Evolutionary conservation across 2,113 vertebrate species (phyloP).

Genomic region (Donacobius atricapilla): DNA sequence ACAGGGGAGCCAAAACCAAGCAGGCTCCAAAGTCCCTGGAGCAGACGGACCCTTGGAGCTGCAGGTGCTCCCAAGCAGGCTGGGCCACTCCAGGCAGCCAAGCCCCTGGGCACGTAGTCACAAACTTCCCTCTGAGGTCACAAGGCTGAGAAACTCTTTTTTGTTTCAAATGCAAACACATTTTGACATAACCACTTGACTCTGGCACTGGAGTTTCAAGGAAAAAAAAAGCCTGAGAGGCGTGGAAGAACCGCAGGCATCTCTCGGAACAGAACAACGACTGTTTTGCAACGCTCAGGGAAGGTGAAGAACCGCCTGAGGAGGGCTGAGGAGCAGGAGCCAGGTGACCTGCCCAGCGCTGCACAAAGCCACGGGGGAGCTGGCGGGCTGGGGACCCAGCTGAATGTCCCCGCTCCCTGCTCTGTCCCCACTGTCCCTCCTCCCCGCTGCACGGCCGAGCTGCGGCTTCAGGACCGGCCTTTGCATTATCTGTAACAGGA

Average conservation of each 20-base stretch:
- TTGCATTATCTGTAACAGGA: not conserved
- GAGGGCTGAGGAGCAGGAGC: not conserved
- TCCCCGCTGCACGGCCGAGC: fast-evolving
- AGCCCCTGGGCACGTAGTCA: not conserved
- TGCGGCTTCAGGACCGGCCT: not conserved
- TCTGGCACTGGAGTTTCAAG: not conserved
- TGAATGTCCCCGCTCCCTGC: fast-evolving
- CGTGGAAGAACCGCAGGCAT: not conserved
- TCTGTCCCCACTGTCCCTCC: fast-evolving
- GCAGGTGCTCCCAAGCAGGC: not conserved
- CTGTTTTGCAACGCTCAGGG: not conserved
- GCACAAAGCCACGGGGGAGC: not conserved
- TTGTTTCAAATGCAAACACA: not conserved
- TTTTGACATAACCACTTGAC: not conserved
- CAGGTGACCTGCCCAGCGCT: not conserved
- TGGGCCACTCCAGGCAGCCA: not conserved
- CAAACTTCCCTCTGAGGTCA: not conserved
- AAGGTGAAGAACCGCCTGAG: not conserved
- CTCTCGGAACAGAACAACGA: not conserved
- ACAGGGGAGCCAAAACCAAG: not conserved
- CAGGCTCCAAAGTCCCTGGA: fast-evolving
- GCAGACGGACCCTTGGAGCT: not conserved
- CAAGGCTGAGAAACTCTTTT: not conserved
- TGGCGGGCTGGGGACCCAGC: fast-evolving
- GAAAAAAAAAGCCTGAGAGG: not conserved